Evolutionary conservation across 2,888 invertebrate species (phyloP).

Genomic region (Caenorhabditis angaria): DNA sequence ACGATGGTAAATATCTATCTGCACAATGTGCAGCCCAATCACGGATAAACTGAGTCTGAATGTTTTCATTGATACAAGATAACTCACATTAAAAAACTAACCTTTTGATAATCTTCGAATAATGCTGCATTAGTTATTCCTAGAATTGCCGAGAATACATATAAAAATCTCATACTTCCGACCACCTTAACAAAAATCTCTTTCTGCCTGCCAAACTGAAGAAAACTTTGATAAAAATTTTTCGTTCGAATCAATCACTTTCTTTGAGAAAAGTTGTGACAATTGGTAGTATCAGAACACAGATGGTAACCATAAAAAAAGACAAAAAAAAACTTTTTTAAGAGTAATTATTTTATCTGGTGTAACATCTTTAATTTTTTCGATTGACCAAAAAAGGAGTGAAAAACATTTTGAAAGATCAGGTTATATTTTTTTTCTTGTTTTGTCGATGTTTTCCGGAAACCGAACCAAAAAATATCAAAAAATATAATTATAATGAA

Average conservation of each 20-base stretch:
- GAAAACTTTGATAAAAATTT: background rate
- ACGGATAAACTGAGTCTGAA: slow-evolving; percentile 45
- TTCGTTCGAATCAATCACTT: background rate
- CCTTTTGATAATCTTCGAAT: background rate
- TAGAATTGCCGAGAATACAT: background rate
- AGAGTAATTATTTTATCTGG: slow-evolving; percentile 2
- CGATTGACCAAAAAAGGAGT: background rate
- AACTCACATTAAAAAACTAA: background rate
- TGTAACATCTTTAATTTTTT: background rate
- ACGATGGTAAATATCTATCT: slow-evolving; percentile 41
- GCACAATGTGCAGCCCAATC: slow-evolving; percentile 52
- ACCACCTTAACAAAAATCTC: too few relatives aligned
- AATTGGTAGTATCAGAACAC: background rate
- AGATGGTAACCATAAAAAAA: slow-evolving; percentile 1
- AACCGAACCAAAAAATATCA: too few relatives aligned
- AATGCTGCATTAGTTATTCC: background rate
- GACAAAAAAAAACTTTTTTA: background rate
- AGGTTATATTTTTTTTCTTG: background rate
- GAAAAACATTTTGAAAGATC: background rate
- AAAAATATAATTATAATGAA: too few relatives aligned
- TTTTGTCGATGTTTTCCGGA: too few relatives aligned
- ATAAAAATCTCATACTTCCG: too few relatives aligned
- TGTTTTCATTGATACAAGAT: background rate
- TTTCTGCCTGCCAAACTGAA: too few relatives aligned
- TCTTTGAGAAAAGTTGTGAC: background rate